Conservation (phyloP, 2,888 invertebrate genomes). For the Trachelus troglodyta region DNA sequence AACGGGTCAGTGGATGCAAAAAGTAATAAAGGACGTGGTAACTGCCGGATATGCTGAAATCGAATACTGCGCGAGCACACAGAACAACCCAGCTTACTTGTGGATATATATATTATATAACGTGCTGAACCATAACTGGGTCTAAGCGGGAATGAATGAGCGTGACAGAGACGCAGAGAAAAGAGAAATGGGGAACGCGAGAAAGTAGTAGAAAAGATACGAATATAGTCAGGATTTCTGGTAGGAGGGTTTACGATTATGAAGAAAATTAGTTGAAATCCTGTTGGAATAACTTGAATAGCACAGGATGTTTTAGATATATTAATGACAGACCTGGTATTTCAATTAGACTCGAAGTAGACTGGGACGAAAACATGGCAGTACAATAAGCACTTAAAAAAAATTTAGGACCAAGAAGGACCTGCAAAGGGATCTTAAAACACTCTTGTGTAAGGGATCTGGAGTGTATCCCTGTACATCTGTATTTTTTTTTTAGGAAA, state of each 20-base stretch:
- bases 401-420: too few species aligned
- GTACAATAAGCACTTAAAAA: too few species aligned
- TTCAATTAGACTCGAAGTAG: too few species aligned
- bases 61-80: background rate
- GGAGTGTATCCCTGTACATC: too few species aligned
- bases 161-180: background rate
- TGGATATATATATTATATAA: background rate
- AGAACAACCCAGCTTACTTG: background rate
- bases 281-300: background rate
- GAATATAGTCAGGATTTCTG: background rate
- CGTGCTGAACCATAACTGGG: background rate
- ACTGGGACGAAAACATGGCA: too few species aligned
- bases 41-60: background rate
- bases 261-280: background rate
- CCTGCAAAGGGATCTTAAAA: too few species aligned
- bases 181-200: background rate
- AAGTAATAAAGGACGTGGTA: background rate
- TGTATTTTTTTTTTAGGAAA: too few species aligned
- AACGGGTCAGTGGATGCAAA: background rate
- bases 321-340: background rate
- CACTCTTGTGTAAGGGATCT: too few species aligned
- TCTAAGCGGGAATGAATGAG: background rate
- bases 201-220: background rate
- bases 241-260: background rate
- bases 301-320: background rate